Percentiles rank a stretch among this genome's conserved stretches.
Conservation (phyloP, 1,140 invertebrate species). For the Lucilia cuprina region DNA sequence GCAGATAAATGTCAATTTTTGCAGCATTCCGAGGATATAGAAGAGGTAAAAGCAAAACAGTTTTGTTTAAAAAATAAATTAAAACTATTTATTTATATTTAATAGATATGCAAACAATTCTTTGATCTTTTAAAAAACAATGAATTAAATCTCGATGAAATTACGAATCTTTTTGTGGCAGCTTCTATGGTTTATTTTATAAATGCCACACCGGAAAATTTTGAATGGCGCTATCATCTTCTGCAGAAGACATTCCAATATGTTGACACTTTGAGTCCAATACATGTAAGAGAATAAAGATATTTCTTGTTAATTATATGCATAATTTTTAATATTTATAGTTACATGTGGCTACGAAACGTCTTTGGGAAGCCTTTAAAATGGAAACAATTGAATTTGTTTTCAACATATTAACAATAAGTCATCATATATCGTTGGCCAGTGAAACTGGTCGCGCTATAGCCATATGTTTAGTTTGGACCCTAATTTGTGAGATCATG, state of each 20-base stretch:
- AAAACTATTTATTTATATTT: neutral
- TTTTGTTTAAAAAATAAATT: too few species aligned
- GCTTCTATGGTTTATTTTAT: slow-evolving; percentile 18
- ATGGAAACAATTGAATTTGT: slow-evolving; percentile 27
- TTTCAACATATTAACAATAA: slow-evolving; percentile 31
- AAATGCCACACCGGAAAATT: slow-evolving; percentile 27
- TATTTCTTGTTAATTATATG: neutral
- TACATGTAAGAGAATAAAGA: slow-evolving; percentile 32
- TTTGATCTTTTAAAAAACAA: slow-evolving; percentile 5
- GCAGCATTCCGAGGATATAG: neutral
- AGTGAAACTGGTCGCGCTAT: slow-evolving; percentile 37
- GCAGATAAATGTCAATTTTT: slow-evolving; percentile 30
- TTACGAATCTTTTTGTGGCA: slow-evolving; percentile 34
- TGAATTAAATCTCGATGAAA: slow-evolving; percentile 38
- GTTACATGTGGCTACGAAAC: slow-evolving; percentile 37
- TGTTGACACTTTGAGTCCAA: slow-evolving; percentile 36
- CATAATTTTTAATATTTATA: neutral
- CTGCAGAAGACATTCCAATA: slow-evolving; percentile 37
- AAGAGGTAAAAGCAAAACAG: slow-evolving; percentile 17
- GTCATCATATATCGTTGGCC: slow-evolving; percentile 30
- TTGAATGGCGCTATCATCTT: slow-evolving; percentile 29
- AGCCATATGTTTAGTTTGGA: slow-evolving; percentile 36
- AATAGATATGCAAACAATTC: slow-evolving; percentile 32
- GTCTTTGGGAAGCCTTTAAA: slow-evolving; percentile 35
- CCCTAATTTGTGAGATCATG: slow-evolving; percentile 30